Base-by-base conservation (phyloP, 2,113 vertebrate species). In the Condylura cristata region DNA sequence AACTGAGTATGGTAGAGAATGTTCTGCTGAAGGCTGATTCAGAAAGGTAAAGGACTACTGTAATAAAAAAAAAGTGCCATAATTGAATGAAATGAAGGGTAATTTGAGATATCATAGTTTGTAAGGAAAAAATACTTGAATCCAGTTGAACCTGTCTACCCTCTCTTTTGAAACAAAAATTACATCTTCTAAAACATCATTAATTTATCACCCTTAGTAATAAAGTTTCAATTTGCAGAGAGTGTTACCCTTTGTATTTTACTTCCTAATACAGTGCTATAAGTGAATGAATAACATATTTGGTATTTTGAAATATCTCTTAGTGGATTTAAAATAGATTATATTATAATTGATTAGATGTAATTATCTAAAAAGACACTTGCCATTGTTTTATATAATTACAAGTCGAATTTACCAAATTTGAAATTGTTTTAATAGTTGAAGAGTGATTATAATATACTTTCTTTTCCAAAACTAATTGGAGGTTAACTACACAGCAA, bases 211-310 rank as follows among this genome's bases (percentile, higher is more conserved):
- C 91, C 93, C 66, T 88, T 75, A 58, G 91, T 97, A 97, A 96
- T 96, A 96, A 96, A 96, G 48, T 96, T 94, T 96, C 93, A 93
- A 96, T 94, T 96, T 96, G 61, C 70, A 93, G 90, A 91, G 46
- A 72, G 91, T 90, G 56, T 95, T 92, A 83, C 84, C 58, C 32
- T 74, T 90, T 94, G 18, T 44, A 75, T 93, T 96, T 95, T 91
- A 88, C 71, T 92, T 95, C 51, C 58, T 81, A 81, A 90, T 91
- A 53, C 37, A 82, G 74, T 48, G 48, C 30, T 65, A 79, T 89
- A 72, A 83, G 74, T 89, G 87, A 94, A 18, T 90, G 72, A 96
- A 53, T 70, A 93, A 61, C 41, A 79, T 97, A 94, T 96, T 93
- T 96, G 81, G 63, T 94, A 95, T 94, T 97, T 94, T 86, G 61